Evolutionary conservation across 2,113 vertebrate species (phyloP).

Genomic region (Cisticola juncidis): DNA sequence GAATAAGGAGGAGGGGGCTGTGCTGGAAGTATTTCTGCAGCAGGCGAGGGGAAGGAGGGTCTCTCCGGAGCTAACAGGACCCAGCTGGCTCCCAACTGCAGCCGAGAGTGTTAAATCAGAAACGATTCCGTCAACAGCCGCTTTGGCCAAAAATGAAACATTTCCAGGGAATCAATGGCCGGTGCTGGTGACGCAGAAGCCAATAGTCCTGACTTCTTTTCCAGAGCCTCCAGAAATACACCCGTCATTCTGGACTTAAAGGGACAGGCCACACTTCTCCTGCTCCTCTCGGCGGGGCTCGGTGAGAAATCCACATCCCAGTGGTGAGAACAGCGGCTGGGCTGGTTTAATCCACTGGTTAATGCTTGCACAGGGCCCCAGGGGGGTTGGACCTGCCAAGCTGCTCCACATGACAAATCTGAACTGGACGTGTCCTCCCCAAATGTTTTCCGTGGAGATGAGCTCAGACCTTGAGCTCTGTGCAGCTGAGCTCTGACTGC

Average conservation of each 20-base stretch:
- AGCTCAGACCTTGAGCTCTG: background rate
- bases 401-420: background rate
- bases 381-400: slow-evolving; percentile 20
- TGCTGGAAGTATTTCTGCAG: slow-evolving; percentile 47
- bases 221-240: slow-evolving; percentile 61
- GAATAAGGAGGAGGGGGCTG: slow-evolving; percentile 14
- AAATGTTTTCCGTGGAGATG: slow-evolving; percentile 33
- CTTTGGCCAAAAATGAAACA: slow-evolving; percentile 71
- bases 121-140: slow-evolving; percentile 69
- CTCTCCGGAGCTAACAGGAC: slow-evolving; percentile 55
- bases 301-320: background rate
- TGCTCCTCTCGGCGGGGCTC: accelerated
- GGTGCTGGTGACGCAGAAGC: slow-evolving; percentile 56
- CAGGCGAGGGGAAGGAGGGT: slow-evolving; percentile 34
- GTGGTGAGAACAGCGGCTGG: background rate
- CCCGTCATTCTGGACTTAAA: slow-evolving; percentile 54
- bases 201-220: slow-evolving; percentile 68
- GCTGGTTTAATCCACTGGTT: slow-evolving; percentile 39
- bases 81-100: slow-evolving; percentile 60
- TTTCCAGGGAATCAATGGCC: slow-evolving; percentile 68
- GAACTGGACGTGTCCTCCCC: background rate
- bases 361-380: background rate
- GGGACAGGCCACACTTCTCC: background rate
- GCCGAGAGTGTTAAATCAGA: slow-evolving; percentile 68
- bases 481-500: background rate